Evolutionary conservation across 2,888 invertebrate species (phyloP).

Genomic region (Stratiomys singularior): DNA sequence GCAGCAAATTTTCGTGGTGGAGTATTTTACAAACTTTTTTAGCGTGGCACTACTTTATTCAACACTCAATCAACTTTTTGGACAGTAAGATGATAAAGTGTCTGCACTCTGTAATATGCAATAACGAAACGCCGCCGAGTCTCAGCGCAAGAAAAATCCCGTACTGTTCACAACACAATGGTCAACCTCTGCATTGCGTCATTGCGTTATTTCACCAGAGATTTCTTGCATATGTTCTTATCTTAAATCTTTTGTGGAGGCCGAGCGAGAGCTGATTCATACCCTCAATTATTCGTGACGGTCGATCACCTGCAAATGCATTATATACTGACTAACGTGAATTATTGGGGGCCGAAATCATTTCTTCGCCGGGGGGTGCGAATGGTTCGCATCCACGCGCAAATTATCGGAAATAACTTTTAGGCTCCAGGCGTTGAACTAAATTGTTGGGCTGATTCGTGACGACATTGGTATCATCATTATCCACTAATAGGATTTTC

Average conservation of each 20-base stretch:
- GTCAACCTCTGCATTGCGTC: conserved; percentile 1
- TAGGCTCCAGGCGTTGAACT: not conserved
- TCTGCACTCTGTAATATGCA: too few relatives aligned
- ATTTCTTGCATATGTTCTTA: not conserved
- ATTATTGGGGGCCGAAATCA: not conserved
- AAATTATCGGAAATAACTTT: conserved; percentile 15
- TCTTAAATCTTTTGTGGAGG: not conserved
- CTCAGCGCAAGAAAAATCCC: too few relatives aligned
- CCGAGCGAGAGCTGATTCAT: conserved; percentile 10
- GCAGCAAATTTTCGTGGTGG: too few relatives aligned
- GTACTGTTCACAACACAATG: not conserved
- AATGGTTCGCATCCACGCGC: not conserved
- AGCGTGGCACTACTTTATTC: too few relatives aligned
- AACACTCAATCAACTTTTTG: too few relatives aligned
- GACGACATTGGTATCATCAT: conserved; percentile 1
- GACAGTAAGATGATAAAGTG: too few relatives aligned
- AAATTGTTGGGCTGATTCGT: not conserved
- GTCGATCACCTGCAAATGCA: conserved; percentile 10
- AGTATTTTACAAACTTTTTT: too few relatives aligned
- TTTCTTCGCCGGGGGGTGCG: not conserved
- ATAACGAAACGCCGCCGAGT: too few relatives aligned
- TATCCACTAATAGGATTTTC: conserved; percentile 36
- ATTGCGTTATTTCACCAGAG: not conserved
- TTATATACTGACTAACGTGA: not conserved
- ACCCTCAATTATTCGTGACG: conserved; percentile 2